Base-by-base conservation (phyloP, 2,113 vertebrate genomes). In the Polyodon spathula region DNA sequence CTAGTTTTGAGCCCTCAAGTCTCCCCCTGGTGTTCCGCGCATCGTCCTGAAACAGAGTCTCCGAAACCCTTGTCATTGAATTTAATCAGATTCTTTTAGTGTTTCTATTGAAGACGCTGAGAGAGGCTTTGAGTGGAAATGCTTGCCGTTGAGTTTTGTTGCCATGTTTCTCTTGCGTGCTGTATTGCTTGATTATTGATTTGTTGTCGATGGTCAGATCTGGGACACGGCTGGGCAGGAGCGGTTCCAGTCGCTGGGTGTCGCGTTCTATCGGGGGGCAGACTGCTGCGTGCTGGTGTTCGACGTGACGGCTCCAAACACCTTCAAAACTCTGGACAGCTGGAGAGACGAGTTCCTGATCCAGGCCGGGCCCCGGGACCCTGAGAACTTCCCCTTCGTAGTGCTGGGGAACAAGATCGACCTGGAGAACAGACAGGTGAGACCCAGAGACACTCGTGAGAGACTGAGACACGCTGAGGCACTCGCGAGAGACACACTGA, bases 331-430 rank as follows among this genome's bases (percentile, higher is more conserved):
- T 5, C 63, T 75, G 62, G 73, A 75, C 62, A 73, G 73, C 62
- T 75, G 71, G 73, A 59, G 73, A 57, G 73, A 75, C 1, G 73
- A 75, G 71, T 75, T 75, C 60, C 64, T 75, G 39, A 75, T 75
- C 41, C 71, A 75, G 66, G 73, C 71, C 66, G 73, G 71, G 48
- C 73, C 71, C 16, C 62, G 73, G 9, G 73, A 75, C 54, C 73
- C 73, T 1, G 71, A 75, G 43, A 75, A 75, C 68, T 75, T 75
- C 65, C 73, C 73, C 40, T 75, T 75, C 51, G 68, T 75, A 15
- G 73, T 75, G 54, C 73, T 75, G 10, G 73, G 71, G 39, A 75
- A 75, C 66, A 75, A 75, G 62, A 73, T 75, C 15, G 73, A 75
- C 60, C 53, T 75, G 40, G 71, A 75, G 37, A 73, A 73, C 64